Conservation (phyloP, 2,888 invertebrate species). For the Mactromeris polynyma region DNA sequence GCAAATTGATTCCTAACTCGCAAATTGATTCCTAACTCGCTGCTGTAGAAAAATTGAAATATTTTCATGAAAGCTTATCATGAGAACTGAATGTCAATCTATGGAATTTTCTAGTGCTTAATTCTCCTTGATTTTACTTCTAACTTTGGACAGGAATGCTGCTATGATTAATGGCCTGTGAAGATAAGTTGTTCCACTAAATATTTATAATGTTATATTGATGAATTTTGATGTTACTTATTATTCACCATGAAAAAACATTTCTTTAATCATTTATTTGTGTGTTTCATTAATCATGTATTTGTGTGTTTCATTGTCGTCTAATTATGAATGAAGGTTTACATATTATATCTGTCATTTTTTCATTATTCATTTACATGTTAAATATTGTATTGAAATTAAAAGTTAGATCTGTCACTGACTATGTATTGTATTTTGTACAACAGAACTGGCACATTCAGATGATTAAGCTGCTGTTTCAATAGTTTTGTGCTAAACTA, state of each 20-base stretch:
- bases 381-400: conserved; percentile 23
- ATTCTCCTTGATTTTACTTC: neutral
- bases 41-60: no score
- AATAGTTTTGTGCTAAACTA: no score
- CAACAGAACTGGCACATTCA: no score
- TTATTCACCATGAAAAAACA: neutral
- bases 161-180: no score
- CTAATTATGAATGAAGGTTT: neutral
- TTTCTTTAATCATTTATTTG: neutral
- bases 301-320: neutral
- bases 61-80: no score
- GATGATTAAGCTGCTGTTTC: no score
- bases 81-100: no score
- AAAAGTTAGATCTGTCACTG: conserved; percentile 12
- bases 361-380: conserved; percentile 20
- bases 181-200: no score
- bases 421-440: neutral
- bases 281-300: no score
- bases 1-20: no score
- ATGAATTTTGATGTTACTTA: neutral
- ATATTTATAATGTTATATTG: neutral
- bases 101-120: neutral
- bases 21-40: no score
- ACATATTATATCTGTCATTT: neutral
- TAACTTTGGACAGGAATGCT: no score